These are phyloP conservation scores for Paramormyrops kingsleyae DNA, from an alignment of 2,113 vertebrate genomes.

Conservation along the genomic window DNA sequence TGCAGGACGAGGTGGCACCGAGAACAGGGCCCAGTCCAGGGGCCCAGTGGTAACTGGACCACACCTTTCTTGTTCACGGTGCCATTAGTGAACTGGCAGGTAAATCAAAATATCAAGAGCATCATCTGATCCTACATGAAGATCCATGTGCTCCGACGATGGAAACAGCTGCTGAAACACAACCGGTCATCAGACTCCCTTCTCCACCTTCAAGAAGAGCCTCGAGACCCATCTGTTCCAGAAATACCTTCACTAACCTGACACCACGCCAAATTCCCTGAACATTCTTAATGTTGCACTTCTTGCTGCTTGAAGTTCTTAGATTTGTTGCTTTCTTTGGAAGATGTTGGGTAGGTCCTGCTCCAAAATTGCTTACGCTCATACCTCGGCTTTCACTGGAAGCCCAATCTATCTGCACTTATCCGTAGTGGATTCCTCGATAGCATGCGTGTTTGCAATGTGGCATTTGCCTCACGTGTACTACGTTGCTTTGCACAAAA, in stretches of 20 bases:
- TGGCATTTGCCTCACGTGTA: neutral
- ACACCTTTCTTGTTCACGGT: neutral
- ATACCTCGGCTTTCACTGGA: neutral
- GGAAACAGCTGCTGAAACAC: neutral
- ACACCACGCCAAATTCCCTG: neutral
- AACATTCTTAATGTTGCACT: neutral
- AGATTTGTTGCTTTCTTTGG: neutral
- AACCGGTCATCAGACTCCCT: neutral
- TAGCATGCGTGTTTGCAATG: neutral
- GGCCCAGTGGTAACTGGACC: neutral
- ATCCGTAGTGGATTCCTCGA: neutral
- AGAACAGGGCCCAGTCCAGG: neutral
- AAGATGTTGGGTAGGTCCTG: neutral
- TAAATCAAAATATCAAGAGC: neutral
- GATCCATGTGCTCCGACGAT: neutral
- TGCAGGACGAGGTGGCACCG: neutral
- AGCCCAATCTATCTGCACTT: neutral
- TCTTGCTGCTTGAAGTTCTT: neutral
- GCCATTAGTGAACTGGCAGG: neutral
- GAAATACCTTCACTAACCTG: neutral
- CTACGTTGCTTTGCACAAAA: neutral
- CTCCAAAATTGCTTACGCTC: neutral
- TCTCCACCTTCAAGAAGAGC: neutral
- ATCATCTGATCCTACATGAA: neutral
- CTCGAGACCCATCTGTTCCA: neutral